phyloP scores from a whole-genome alignment of 2,888 invertebrate genomes.

The Metopia argyrocephala region DNA sequence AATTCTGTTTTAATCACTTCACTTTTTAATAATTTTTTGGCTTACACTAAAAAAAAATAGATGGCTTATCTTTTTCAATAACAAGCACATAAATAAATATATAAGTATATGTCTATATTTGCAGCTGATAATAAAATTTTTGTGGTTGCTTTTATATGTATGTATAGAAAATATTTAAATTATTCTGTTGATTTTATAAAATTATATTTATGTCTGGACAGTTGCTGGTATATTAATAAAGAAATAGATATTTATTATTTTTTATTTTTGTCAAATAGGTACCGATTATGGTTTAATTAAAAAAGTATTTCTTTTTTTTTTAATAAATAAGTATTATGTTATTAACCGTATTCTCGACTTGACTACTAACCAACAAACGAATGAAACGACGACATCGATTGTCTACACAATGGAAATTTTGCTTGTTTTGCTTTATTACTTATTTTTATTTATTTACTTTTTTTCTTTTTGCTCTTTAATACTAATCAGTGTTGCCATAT shows the following conservation, averaged over 20 bases:
- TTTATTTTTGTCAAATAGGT: not conserved
- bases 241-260: too few relatives aligned
- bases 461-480: slow-evolving; percentile 11
- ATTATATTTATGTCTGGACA: too few relatives aligned
- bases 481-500: slow-evolving; percentile 37
- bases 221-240: too few relatives aligned
- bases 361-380: slow-evolving; percentile 66
- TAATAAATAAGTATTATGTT: slow-evolving; percentile 67
- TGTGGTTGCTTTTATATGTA: not conserved
- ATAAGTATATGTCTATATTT: too few relatives aligned
- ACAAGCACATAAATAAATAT: too few relatives aligned
- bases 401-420: slow-evolving; percentile 77
- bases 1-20: too few relatives aligned
- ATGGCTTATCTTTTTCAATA: too few relatives aligned
- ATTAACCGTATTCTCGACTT: slow-evolving; percentile 69
- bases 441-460: slow-evolving; percentile 22
- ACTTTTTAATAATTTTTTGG: too few relatives aligned
- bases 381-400: slow-evolving; percentile 69
- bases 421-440: slow-evolving; percentile 67
- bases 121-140: not conserved
- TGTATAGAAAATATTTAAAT: not conserved
- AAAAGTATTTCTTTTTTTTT: slow-evolving; percentile 12
- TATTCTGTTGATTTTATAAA: not conserved
- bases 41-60: too few relatives aligned
- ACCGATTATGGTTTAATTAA: not conserved